Percentiles rank a stretch among this genome's conserved stretches.
Evolutionary conservation across 2,888 invertebrate species (phyloP).

Genomic region (Drosophila glabriapex): DNA sequence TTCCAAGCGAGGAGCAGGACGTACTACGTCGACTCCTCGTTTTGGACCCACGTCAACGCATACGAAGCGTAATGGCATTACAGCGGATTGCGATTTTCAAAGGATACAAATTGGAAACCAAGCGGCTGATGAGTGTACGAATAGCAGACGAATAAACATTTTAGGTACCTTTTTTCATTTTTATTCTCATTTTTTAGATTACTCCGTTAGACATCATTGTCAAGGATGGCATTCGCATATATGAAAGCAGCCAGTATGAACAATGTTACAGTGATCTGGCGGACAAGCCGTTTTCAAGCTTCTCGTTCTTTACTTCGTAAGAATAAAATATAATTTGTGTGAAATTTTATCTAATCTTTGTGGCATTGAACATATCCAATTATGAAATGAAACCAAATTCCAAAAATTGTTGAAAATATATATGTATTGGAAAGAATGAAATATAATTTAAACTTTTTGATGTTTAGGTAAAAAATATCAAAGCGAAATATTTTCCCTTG

Average conservation of each 20-base stretch:
- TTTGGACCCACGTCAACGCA: background rate
- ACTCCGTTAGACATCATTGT: background rate
- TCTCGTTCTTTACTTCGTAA: background rate
- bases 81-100: constrained; percentile 1
- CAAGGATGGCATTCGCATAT: background rate
- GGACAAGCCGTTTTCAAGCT: background rate
- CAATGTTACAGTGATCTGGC: background rate
- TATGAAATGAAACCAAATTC: background rate
- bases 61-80: background rate
- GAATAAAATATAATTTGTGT: background rate
- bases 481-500: background rate
- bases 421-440: background rate
- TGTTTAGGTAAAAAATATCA: background rate
- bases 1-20: background rate
- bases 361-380: background rate
- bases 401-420: background rate
- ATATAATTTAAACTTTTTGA: background rate
- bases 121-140: background rate
- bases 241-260: background rate
- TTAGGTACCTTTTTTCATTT: background rate
- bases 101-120: background rate
- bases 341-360: background rate
- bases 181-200: background rate
- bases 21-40: background rate
- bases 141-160: background rate